These are phyloP conservation scores for Boloria selene DNA, from an alignment of 2,888 invertebrate species.

Conservation along the genomic window DNA sequence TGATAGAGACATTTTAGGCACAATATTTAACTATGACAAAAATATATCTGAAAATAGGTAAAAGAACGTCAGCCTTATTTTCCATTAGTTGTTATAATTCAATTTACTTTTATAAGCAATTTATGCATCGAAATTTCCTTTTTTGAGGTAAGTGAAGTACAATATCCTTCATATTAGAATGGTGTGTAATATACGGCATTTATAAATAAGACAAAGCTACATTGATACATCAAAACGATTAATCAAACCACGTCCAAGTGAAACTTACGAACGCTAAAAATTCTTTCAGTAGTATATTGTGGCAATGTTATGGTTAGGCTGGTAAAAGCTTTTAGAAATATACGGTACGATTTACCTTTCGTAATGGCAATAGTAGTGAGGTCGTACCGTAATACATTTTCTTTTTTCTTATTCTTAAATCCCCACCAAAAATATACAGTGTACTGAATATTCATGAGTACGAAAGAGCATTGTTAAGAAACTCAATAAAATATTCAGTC, in stretches of 20 bases:
- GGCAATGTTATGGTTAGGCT: conserved; percentile 34
- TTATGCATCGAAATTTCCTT: neutral
- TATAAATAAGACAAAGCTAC: neutral
- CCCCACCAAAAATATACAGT: conserved; percentile 32
- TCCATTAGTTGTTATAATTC: too few relatives aligned
- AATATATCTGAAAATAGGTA: neutral
- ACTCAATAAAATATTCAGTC: conserved; percentile 31
- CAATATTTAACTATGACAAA: neutral
- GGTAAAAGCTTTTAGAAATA: conserved; percentile 47
- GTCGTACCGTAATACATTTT: conserved; percentile 34
- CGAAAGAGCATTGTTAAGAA: conserved; percentile 27
- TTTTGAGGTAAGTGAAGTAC: conserved; percentile 43
- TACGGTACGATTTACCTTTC: conserved; percentile 42
- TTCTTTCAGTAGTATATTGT: conserved; percentile 31
- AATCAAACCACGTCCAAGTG: conserved; percentile 24
- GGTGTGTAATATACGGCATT: conserved; percentile 34
- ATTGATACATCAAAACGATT: conserved; percentile 9
- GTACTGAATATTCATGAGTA: conserved; percentile 32
- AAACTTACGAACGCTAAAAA: conserved; percentile 25
- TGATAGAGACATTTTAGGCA: neutral
- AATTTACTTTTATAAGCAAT: neutral
- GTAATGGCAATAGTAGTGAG: conserved; percentile 44
- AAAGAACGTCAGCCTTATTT: too few relatives aligned
- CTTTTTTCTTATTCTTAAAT: conserved; percentile 32
- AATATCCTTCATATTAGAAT: neutral